phyloP scores from a whole-genome alignment of 2,888 invertebrate genomes.

The Anticlea derivata region DNA sequence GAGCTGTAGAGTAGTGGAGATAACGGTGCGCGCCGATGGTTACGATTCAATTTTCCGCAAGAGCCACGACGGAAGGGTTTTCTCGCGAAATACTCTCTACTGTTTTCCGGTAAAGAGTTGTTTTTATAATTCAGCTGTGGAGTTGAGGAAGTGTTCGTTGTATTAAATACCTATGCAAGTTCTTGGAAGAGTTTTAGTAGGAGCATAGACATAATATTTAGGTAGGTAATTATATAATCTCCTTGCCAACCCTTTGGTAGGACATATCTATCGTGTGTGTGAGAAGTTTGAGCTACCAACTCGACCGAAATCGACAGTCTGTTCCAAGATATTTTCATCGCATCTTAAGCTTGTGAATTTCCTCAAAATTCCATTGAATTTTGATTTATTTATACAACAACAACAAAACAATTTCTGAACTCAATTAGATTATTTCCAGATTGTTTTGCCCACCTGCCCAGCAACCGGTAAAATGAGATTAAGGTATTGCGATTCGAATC shows the following conservation, averaged over 20 bases:
- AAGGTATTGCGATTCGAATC: slow-evolving; percentile 48
- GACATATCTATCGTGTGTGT: too few relatives aligned
- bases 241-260: too few relatives aligned
- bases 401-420: slow-evolving; percentile 38
- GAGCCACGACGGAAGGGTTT: slow-evolving; percentile 39
- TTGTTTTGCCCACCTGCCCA: slow-evolving; percentile 51
- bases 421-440: slow-evolving; percentile 44
- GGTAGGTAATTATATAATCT: too few relatives aligned
- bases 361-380: too few relatives aligned
- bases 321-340: too few relatives aligned
- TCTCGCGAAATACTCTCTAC: slow-evolving; percentile 31
- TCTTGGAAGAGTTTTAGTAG: too few relatives aligned
- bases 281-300: too few relatives aligned
- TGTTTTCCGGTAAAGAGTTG: slow-evolving; percentile 26
- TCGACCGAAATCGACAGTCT: too few relatives aligned
- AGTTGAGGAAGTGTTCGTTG: background rate
- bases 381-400: too few relatives aligned
- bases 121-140: slow-evolving; percentile 13
- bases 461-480: slow-evolving; percentile 58
- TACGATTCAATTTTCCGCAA: slow-evolving; percentile 69
- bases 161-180: too few relatives aligned
- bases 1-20: slow-evolving; percentile 42
- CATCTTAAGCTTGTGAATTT: too few relatives aligned
- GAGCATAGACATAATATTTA: too few relatives aligned
- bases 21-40: slow-evolving; percentile 52